phyloP scores from a whole-genome alignment of 2,888 invertebrate genomes.

The Notodonta ziczac region DNA sequence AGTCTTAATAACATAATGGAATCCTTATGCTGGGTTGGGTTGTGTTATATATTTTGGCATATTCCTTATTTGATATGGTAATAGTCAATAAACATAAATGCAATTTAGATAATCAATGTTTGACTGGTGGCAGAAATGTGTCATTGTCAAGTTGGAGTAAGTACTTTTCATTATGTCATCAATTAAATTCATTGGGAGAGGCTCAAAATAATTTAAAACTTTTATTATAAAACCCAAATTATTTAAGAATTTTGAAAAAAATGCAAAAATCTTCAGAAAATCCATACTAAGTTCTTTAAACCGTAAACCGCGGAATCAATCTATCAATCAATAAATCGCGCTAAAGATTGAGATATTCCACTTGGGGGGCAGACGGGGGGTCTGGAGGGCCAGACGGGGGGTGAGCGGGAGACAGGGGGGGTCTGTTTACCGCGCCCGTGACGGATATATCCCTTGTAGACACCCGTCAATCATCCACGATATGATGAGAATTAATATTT shows the following conservation, averaged over 20 bases:
- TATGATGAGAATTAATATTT: conserved; percentile 83
- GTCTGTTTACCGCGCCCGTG: conserved; percentile 72
- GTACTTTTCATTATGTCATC: no score
- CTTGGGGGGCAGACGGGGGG: conserved; percentile 51
- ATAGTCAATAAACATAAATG: no score
- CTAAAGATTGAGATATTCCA: conserved; percentile 83
- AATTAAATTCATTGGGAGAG: no score
- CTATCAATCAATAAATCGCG: conserved; percentile 82
- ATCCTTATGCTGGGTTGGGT: conserved; percentile 20
- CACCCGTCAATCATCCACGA: conserved; percentile 67
- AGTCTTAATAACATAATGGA: conserved; percentile 33
- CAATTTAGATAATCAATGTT: no score
- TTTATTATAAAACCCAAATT: neutral
- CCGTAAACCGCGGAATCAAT: conserved; percentile 62
- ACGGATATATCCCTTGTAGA: conserved; percentile 82
- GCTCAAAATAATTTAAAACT: no score
- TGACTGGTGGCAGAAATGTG: no score
- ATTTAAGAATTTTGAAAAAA: neutral
- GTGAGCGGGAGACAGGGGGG: conserved; percentile 33
- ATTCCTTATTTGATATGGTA: neutral
- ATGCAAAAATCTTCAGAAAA: conserved; percentile 11
- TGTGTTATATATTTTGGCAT: conserved; percentile 16
- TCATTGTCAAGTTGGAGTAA: no score
- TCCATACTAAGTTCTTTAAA: conserved; percentile 37
- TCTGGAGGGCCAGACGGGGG: conserved; percentile 23